Percentiles rank a stretch among this genome's conserved stretches.
Evolutionary conservation across 2,113 vertebrate genomes (phyloP).

Genomic region (Chloropsis cyanopogon): DNA sequence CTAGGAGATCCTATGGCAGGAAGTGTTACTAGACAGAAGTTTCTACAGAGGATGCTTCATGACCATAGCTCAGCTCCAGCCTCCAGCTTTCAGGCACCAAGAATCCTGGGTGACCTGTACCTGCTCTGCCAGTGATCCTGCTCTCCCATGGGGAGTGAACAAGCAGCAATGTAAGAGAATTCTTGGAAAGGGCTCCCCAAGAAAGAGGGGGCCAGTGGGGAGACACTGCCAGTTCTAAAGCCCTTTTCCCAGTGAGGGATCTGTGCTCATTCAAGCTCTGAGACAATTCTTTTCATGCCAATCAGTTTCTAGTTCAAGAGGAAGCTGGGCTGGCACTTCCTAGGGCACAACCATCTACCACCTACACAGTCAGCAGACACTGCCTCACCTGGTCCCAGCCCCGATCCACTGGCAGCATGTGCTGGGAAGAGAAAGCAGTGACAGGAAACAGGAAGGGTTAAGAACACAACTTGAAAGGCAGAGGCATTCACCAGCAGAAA

Average conservation of each 20-base stretch:
- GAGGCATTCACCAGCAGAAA: conserved; percentile 35
- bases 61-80: neutral
- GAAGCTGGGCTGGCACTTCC: neutral
- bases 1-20: neutral
- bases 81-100: neutral
- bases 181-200: neutral
- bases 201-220: neutral
- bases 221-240: neutral
- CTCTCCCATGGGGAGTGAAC: neutral
- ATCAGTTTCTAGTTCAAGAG: neutral
- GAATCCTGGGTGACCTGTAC: neutral
- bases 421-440: conserved; percentile 82
- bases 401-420: conserved; percentile 77
- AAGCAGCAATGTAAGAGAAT: neutral
- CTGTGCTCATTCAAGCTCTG: neutral
- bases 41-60: neutral
- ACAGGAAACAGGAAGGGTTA: conserved; percentile 69
- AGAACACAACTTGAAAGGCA: conserved; percentile 35
- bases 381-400: conserved; percentile 84
- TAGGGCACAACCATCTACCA: neutral
- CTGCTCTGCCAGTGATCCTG: neutral
- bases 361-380: conserved; percentile 3
- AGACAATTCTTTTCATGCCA: neutral
- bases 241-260: neutral
- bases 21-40: neutral